Base-by-base conservation (phyloP, 1,140 invertebrate genomes). In the Drosophila navojoa region DNA sequence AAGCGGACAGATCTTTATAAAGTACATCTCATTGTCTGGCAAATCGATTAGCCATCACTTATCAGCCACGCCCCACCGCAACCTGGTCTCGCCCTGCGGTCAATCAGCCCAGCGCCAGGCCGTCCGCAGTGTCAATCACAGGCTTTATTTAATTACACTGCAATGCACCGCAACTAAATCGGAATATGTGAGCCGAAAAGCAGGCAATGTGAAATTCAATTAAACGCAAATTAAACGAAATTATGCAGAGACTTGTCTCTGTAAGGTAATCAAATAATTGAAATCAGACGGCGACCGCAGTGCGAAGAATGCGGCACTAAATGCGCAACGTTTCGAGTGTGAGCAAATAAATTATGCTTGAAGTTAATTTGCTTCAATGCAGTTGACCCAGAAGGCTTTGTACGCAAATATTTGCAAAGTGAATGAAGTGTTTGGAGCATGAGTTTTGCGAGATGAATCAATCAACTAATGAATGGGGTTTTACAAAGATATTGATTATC, bases 111-210 rank as follows among this genome's bases (percentile, higher is more conserved):
- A 16, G 27, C 44, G 27, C 1, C 5, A 38, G 47, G 15, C n/a
- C n/a, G 32, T 15, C 57, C 50, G 19, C 55, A 73, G 45, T 63
- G 67, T 55, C 71, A 62, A 70, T 63, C 67, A 59, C 45, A 62
- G 45, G 27, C 62, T 50, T 74, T 70, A 70, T 74, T 74, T 63
- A 74, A 74, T 70, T 70, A 44, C 13, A 58, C 32, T 29, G 35
- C 55, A 71, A 35, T 58, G 16, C 7, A 32, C 64, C 71, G n/a
- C 64, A 73, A 69, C 40, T 45, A 45, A 45, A 45, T 45, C 42
- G 5, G 42, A 45, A 45, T 45, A 16, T 16, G 15, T 11, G 15
- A 16, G 0, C 42, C 42, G n/a, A 15, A 10, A 38, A 11, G 4
- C 32, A 38, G 1, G 35, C 10, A 38, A 10, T 11, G 35, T 3